Evolutionary conservation across 1,140 invertebrate species (phyloP), one percentile per base, ranked within the genome.

Genomic region (Phenacoccus solenopsis): DNA sequence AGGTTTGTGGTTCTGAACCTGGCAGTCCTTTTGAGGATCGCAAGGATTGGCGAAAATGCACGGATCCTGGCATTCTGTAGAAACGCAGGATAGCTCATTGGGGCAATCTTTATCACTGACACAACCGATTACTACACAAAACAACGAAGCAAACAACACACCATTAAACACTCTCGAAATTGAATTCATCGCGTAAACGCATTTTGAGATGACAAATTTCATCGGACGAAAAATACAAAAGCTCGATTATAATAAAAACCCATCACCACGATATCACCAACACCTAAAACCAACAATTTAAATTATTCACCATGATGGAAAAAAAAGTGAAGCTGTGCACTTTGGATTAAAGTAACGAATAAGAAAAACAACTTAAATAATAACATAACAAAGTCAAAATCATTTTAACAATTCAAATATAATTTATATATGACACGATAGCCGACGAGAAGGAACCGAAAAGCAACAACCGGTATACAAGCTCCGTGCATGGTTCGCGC

Each of bases 1-100:
- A 25, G 90, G 87, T 76, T 88, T 85, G 78, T 92, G 90, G 75
- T 88, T 80, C 73, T 88, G 80, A 24, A 91, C 88, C 73, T 86
- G 86, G 77, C 90, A 93, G 59, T 88, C 86, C 71, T 90, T 82
- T 27, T 82, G 76, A 35, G 79, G 76, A 20, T 82, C 76, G 75
- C 90, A 92, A 1, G 88, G 87, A 75, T 88, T 89, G 20, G 83
- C 80, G 69, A 83, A 78, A 13, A 80, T 80, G 76, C 88, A 90
- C 13, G 88, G 89, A 78, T 90, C 90, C 35, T 86, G 81, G 75
- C 92, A 94, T 70, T 87, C 83, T 4, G 86, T 83, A 76, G 87
- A 84, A 71, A 91, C 81, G 76, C 93, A 95, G 49, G 90, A 87
- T 78, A 90, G 82, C 73, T 87, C 85, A 10, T 80, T 77, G 9